Conservation (phyloP, 2,797 vertebrate genomes). For the Phrynocephalus vlangalii region DNA sequence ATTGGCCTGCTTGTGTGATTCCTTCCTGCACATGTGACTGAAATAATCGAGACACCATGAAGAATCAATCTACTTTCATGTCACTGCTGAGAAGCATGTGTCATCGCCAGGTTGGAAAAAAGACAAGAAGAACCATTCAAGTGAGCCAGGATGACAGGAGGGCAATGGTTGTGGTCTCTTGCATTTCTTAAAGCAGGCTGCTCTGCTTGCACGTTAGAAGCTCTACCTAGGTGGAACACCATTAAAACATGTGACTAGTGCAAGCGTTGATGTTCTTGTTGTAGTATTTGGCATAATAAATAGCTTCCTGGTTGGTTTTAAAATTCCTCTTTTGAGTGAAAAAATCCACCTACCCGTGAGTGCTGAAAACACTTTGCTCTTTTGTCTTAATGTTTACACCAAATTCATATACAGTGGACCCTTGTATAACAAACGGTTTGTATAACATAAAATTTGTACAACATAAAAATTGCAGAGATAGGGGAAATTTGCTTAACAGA, state of each 20-base stretch:
- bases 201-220: too few species aligned
- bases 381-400: background rate
- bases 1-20: background rate
- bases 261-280: background rate
- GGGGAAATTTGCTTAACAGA: too few species aligned
- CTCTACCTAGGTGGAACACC: too few species aligned
- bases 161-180: background rate
- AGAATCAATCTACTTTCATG: background rate
- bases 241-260: background rate
- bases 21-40: background rate
- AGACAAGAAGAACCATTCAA: background rate
- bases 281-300: background rate
- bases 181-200: background rate
- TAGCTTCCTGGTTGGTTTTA: slow-evolving; percentile 12
- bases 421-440: too few species aligned
- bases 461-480: too few species aligned
- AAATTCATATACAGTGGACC: background rate
- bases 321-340: background rate
- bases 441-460: too few species aligned
- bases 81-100: background rate
- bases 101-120: background rate
- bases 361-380: background rate
- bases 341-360: background rate
- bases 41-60: background rate
- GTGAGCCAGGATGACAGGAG: background rate